Base-by-base conservation (phyloP, 2,113 vertebrate genomes). In the Ceratotherium simum region DNA sequence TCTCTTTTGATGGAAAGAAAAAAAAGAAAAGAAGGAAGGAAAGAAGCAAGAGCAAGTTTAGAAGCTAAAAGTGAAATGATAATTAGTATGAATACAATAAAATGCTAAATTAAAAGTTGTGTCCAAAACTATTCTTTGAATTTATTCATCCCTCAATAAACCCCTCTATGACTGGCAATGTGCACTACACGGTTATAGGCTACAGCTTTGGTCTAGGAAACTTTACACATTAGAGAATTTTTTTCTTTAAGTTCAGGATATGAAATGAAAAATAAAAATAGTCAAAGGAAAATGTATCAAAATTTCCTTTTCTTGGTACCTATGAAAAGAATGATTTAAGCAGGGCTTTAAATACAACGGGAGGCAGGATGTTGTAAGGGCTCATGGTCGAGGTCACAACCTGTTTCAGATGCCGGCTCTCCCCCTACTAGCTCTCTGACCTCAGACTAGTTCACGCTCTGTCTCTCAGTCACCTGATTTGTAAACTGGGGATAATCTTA, bases 121-220 rank as follows among this genome's bases (percentile, higher is more conserved):
- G 42, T 84, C 72, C 48, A 89, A 94, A 90, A 91, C 42, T 67
- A 84, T 46, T 79, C 80, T 78, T 93, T 85, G 94, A 29, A 75
- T 64, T 18, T 95, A 69, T 86, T 73, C n/a, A 42, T 21, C 51
- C 64, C 56, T 97, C 39, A 69, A 70, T 85, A 82, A 94, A 81
- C 16, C 14, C 31, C 6, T 84, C 46, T 56, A 73, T 92, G 72
- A 62, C 21, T 67, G 72, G 70, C 8, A 93, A 58, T 67, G 12
- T 83, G 29, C 7, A 65, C 8, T 75, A 23, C 3, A 72, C 1
- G 39, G 10, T 72, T 70, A 65, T 70, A 75, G 58, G 56, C n/a
- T 31, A 33, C 14, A 7, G 16, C 21, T 12, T 42, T 58, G 11
- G 20, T 70, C 76, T 92, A 46, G 3, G 36, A 36, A 95, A 90